Base-by-base conservation (phyloP, 2,888 invertebrate species). In the Cephonodes hylas region DNA sequence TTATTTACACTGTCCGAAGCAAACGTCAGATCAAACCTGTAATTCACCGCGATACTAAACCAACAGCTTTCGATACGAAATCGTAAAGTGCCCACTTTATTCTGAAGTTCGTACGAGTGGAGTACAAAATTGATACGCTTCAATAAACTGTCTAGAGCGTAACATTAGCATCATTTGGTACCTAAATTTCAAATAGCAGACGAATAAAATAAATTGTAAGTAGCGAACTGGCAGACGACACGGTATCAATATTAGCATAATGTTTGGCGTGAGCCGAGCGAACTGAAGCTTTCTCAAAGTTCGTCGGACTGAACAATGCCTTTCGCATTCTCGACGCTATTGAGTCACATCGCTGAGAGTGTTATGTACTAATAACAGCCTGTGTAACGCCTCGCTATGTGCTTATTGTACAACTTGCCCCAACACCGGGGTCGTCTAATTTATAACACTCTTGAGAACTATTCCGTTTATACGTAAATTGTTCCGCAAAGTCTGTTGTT, bases 221-320 rank as follows among this genome's bases (percentile, higher is more conserved):
- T 74, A 70, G 66, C 61, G 69, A 71, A 80, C 73, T 85, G 77
- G 80, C 81, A 87, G 85, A 84, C 81, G 77, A 77, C 80, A 77
- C 76, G 75, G 81, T 79, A 81, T 81, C 77, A 75, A 78, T 84
- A 89, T 89, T 88, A 87, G 80, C 88, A 87, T 88, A 89, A 83
- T 77, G 81, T 77, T 79, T 76, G 79, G 79, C 74, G 80, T 77
- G 74, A 76, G 68, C 67, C 61, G 64, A 64, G 62, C 23, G 23
- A 63, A 75, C 72, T 75, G 70, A 75, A 80, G 83, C 82, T 84
- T 83, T 80, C 73, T 72, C 71, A 78, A 83, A 83, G 88, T 88
- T 89, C 85, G 82, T 77, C 79, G 85, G 76, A 81, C 85, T 76
- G 80, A 83, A 88, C 86, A 86, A 88, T 86, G 83, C 81, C 79